These are phyloP conservation scores for Brachymystax lenok DNA, from an alignment of 2,797 vertebrate genomes.

Conservation along the genomic window DNA sequence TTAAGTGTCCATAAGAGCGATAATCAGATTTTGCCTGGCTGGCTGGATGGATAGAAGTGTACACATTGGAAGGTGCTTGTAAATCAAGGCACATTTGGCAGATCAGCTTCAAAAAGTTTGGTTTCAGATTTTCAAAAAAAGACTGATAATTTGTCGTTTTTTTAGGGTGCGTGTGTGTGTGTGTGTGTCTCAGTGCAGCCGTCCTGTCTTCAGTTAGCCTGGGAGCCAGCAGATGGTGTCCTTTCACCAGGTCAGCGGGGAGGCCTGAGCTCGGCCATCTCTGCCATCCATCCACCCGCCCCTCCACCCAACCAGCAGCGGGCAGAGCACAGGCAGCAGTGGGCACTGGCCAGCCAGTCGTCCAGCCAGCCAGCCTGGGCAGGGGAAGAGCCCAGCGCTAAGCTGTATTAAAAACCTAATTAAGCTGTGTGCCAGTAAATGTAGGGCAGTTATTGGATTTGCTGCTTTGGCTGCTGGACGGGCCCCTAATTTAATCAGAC, in stretches of 20 bases:
- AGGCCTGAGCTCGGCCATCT: slow-evolving; percentile 43
- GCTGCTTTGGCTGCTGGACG: slow-evolving; percentile 82
- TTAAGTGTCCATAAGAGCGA: not conserved
- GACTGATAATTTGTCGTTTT: not conserved
- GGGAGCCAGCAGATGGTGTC: slow-evolving; percentile 92
- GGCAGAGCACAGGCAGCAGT: slow-evolving; percentile 36
- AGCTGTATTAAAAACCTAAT: slow-evolving; percentile 95
- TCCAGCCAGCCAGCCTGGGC: slow-evolving; percentile 44
- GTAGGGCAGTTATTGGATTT: slow-evolving; percentile 87
- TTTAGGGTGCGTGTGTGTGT: slow-evolving; percentile 5
- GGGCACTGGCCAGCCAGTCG: slow-evolving; percentile 44
- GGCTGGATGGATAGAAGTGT: not conserved
- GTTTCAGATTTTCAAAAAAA: not conserved
- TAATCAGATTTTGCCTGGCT: not conserved
- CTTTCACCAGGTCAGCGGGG: slow-evolving; percentile 83
- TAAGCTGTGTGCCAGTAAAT: slow-evolving; percentile 89
- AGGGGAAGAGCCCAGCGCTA: slow-evolving; percentile 75
- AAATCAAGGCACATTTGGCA: not conserved
- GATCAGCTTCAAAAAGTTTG: not conserved
- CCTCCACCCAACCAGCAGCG: slow-evolving; percentile 47
- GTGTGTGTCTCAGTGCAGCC: slow-evolving; percentile 32
- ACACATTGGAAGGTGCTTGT: not conserved
- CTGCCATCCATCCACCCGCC: slow-evolving; percentile 22
- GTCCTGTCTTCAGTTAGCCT: slow-evolving; percentile 69
- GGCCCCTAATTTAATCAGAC: slow-evolving; percentile 75